Conservation (phyloP, 2,888 invertebrate genomes). For the Drosophila diplacantha region DNA sequence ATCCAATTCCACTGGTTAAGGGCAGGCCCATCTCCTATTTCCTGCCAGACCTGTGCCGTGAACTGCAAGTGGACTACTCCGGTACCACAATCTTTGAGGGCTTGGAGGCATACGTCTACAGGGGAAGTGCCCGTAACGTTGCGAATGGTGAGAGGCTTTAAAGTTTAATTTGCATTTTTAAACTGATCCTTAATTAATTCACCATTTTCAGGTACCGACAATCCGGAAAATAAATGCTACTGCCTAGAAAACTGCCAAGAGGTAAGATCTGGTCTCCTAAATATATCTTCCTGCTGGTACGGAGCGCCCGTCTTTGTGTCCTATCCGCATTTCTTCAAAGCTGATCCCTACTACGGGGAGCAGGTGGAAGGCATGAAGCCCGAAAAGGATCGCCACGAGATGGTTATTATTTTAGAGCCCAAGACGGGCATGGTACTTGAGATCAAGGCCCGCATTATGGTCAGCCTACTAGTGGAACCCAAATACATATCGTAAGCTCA, state of each 20-base stretch:
- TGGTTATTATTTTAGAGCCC: constrained; percentile 86
- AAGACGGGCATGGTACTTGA: constrained; percentile 86
- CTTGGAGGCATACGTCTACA: constrained; percentile 83
- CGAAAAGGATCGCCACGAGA: constrained; percentile 83
- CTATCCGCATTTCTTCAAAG: constrained; percentile 89
- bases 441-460: constrained; percentile 86
- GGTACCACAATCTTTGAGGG: constrained; percentile 80
- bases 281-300: constrained; percentile 85
- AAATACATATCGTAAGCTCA: constrained; percentile 81
- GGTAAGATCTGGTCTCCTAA: constrained; percentile 84
- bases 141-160: constrained; percentile 81
- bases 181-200: background rate
- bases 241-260: constrained; percentile 82
- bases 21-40: constrained; percentile 82
- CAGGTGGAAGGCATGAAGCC: constrained; percentile 85
- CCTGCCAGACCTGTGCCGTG: constrained; percentile 87
- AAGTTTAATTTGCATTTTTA: background rate
- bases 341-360: constrained; percentile 83
- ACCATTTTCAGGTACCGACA: constrained; percentile 78
- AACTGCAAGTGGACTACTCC: constrained; percentile 81
- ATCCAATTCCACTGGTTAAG: constrained; percentile 82
- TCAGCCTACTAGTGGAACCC: constrained; percentile 85
- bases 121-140: constrained; percentile 81
- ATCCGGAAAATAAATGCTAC: constrained; percentile 83
- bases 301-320: constrained; percentile 89